A percentile compares a stretch with the other conserved stretches of the same genome.
Conservation (phyloP, 2,797 vertebrate species). For the Paguma larvata region DNA sequence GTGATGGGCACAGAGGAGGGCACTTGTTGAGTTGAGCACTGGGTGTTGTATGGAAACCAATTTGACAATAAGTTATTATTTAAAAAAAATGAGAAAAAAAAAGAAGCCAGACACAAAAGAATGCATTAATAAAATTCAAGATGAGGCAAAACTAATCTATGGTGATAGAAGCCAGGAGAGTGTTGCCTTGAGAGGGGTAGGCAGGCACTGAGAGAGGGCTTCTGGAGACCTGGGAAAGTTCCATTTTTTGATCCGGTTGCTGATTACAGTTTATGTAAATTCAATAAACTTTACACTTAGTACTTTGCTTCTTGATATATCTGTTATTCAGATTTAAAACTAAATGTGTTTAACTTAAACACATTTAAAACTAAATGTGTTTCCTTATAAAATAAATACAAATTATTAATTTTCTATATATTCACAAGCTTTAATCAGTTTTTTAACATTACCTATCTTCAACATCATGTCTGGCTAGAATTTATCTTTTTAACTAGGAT, state of each 20-base stretch:
- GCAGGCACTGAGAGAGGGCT: neutral
- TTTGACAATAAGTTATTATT: too few relatives aligned
- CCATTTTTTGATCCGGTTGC: neutral
- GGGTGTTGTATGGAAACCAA: too few relatives aligned
- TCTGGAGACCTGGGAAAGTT: neutral
- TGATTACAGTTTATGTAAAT: constrained; percentile 3
- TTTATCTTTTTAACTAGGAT: neutral
- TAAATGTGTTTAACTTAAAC: neutral
- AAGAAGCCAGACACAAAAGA: neutral
- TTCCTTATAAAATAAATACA: neutral
- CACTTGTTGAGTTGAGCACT: too few relatives aligned
- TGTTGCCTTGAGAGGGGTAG: neutral
- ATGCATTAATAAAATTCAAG: neutral
- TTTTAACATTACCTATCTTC: neutral
- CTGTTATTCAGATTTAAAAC: neutral
- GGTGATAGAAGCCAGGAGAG: neutral
- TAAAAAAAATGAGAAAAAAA: too few relatives aligned
- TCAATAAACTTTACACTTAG: neutral
- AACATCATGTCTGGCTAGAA: neutral
- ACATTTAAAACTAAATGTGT: neutral
- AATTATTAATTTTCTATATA: neutral
- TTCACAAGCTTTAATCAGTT: neutral
- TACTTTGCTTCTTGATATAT: neutral
- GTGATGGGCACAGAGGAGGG: too few relatives aligned
- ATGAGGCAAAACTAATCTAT: neutral